Evolutionary conservation across 2,113 vertebrate genomes (phyloP).

Genomic region (Gambusia holbrooki): DNA sequence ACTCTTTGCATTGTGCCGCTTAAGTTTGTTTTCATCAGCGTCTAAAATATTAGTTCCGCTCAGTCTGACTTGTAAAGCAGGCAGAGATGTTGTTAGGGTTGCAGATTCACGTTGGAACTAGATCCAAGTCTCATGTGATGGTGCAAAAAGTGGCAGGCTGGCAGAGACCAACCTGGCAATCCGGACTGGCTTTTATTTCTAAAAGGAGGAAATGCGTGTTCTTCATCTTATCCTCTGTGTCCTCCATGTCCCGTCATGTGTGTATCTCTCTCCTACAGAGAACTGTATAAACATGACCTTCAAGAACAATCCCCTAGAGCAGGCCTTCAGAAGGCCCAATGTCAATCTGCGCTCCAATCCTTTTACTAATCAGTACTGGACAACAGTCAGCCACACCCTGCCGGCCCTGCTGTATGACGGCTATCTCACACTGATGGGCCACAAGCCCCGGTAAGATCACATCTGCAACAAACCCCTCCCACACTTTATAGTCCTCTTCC

Average conservation of each 20-base stretch:
- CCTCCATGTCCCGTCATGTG: constrained; percentile 67
- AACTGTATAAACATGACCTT: constrained; percentile 82
- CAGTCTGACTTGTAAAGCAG: constrained; percentile 5
- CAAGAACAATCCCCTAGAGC: constrained; percentile 89
- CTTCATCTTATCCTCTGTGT: constrained; percentile 53
- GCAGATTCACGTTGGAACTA: constrained; percentile 15
- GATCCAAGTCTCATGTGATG: constrained; percentile 3
- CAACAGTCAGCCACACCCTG: constrained; percentile 81
- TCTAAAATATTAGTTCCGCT: constrained; percentile 23
- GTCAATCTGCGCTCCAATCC: constrained; percentile 81
- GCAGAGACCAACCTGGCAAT: background rate
- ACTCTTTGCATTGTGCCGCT: constrained; percentile 47
- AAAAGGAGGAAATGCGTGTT: constrained; percentile 15
- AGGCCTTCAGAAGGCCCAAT: constrained; percentile 85
- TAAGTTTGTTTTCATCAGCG: constrained; percentile 7
- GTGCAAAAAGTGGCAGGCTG: background rate
- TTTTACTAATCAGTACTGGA: constrained; percentile 84
- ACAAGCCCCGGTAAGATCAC: constrained; percentile 90
- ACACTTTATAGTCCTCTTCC: constrained; percentile 19
- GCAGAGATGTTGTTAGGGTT: constrained; percentile 2
- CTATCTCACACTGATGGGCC: constrained; percentile 88
- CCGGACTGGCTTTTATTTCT: constrained; percentile 2
- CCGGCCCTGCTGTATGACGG: constrained; percentile 88
- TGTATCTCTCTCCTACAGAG: constrained; percentile 89
- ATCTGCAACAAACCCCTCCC: constrained; percentile 53